Percentiles rank a stretch among this genome's conserved stretches.
phyloP scores from a whole-genome alignment of 2,113 vertebrate genomes.

The Junco hyemalis region DNA sequence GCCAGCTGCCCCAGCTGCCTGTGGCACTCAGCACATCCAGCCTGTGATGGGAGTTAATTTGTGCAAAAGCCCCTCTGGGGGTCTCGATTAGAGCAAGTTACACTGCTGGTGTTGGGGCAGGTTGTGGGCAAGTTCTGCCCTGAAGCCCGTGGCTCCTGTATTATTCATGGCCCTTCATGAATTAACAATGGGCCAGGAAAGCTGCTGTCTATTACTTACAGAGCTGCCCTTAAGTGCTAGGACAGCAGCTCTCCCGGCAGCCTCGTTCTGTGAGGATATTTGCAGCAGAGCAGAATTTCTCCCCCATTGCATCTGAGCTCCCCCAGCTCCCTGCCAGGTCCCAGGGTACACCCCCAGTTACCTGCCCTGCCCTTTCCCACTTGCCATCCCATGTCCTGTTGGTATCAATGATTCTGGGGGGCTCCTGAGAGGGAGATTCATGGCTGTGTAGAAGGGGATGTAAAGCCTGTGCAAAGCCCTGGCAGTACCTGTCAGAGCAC shows the following conservation, averaged over 20 bases:
- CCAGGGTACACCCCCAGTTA: neutral
- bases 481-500: neutral
- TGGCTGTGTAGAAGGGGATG: neutral
- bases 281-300: neutral
- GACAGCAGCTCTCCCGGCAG: neutral
- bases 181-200: constrained; percentile 54
- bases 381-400: neutral
- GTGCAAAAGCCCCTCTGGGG: constrained; percentile 38
- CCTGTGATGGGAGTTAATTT: constrained; percentile 52
- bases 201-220: constrained; percentile 31
- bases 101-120: constrained; percentile 38
- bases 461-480: neutral
- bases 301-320: neutral
- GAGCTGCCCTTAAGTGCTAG: neutral
- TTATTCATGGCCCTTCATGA: constrained; percentile 65
- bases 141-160: constrained; percentile 29
- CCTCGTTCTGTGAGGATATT: neutral
- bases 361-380: neutral
- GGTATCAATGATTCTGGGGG: neutral
- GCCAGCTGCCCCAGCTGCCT: constrained; percentile 1
- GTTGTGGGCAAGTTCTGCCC: constrained; percentile 42
- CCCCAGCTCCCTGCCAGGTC: neutral
- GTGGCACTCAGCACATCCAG: neutral
- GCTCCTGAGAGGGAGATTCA: neutral
- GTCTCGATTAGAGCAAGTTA: constrained; percentile 10